phyloP scores from a whole-genome alignment of 1,140 invertebrate species.

The Drosophila bocki region DNA sequence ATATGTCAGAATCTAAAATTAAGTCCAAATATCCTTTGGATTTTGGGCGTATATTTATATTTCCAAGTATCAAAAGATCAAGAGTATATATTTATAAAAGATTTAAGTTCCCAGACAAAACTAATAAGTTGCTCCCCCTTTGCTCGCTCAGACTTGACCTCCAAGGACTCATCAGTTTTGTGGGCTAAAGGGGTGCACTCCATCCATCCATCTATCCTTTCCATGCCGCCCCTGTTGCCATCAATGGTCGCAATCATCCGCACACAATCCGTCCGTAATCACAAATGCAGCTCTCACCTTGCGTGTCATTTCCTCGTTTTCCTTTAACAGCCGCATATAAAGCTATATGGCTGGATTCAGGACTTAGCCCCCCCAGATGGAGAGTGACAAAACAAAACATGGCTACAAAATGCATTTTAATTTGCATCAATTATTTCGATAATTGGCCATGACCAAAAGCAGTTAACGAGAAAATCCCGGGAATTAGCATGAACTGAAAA shows the following conservation, averaged over 20 bases:
- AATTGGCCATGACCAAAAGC: conserved; percentile 41
- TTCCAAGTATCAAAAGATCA: not conserved
- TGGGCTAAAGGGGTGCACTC: too few species aligned
- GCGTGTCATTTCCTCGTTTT: conserved; percentile 21
- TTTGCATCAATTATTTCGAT: conserved; percentile 65
- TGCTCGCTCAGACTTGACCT: conserved; percentile 23
- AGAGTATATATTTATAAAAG: not conserved
- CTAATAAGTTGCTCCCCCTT: conserved; percentile 32
- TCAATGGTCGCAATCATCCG: conserved; percentile 77
- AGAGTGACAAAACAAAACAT: conserved; percentile 46
- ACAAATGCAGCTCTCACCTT: conserved; percentile 26
- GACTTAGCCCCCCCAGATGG: not conserved
- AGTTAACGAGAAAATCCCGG: conserved; percentile 23
- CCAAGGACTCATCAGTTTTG: conserved; percentile 8
- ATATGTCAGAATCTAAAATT: not conserved
- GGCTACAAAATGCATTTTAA: conserved; percentile 59
- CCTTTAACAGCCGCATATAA: not conserved
- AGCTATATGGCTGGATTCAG: not conserved
- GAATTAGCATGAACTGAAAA: conserved; percentile 11
- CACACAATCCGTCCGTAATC: conserved; percentile 22
- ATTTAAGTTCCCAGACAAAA: not conserved
- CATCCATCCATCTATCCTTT: not conserved
- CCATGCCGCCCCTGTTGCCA: conserved; percentile 2
- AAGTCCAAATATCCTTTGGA: too few species aligned
- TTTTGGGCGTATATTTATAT: too few species aligned